phyloP scores from a whole-genome alignment of 2,113 vertebrate species.

The Syngnathus typhle region DNA sequence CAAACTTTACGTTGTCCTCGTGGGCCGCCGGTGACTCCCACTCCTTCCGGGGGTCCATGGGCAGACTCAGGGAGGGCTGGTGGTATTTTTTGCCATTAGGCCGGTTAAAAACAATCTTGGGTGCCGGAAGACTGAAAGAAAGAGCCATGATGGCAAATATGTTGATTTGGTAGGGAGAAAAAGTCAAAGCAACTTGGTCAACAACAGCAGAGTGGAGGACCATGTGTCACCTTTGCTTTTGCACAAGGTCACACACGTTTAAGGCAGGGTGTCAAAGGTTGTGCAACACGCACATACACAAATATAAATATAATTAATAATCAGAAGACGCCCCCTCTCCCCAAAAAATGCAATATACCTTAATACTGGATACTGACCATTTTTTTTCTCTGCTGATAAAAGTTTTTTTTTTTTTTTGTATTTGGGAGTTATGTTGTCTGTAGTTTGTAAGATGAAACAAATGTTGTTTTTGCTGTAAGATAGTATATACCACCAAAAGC shows the following conservation, averaged over 20 bases:
- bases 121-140: conserved; percentile 61
- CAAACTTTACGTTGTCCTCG: conserved; percentile 85
- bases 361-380: too few relatives aligned
- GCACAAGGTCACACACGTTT: conserved; percentile 72
- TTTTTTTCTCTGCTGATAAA: too few relatives aligned
- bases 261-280: not conserved
- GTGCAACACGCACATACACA: conserved; percentile 60
- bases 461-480: not conserved
- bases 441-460: not conserved
- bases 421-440: not conserved
- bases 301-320: too few relatives aligned
- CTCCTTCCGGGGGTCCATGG: conserved; percentile 61
- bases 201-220: conserved; percentile 53
- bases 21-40: conserved; percentile 79
- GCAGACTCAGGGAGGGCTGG: conserved; percentile 46
- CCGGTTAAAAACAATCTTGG: conserved; percentile 85
- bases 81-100: conserved; percentile 79
- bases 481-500: not conserved
- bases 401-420: too few relatives aligned
- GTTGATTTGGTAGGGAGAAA: not conserved
- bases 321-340: too few relatives aligned
- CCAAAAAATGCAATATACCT: too few relatives aligned
- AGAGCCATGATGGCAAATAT: not conserved
- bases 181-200: conserved; percentile 8
- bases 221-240: conserved; percentile 55